Evolutionary conservation across 2,113 vertebrate species (phyloP), one percentile per base, ranked within the genome.

Genomic region (Sorex fumeus): DNA sequence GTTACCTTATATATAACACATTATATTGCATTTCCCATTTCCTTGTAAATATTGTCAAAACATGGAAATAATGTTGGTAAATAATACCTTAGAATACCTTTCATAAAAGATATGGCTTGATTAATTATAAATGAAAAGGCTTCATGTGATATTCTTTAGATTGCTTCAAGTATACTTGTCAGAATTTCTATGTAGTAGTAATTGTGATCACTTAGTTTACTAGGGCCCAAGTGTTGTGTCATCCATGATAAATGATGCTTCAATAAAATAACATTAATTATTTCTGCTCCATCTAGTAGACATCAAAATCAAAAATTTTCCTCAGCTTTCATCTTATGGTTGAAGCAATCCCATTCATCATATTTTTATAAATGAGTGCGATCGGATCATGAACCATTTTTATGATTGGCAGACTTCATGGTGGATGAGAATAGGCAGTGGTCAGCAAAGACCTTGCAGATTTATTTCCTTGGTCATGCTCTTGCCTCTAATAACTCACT

Each of bases 381-480:
- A 77, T 93, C 9, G 36, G 57, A 87, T 95, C 84, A 92, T 96
- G 94, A 95, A 95, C 78, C 81, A 87, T 79, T 79, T 94, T 95
- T 84, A 94, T 95, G 94, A 96, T 95, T 96, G 96, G 45, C 86
- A 95, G 91, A 13, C 50, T 94, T 95, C 87, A 86, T 79, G 76
- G 92, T 91, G 28, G 47, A 60, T 92, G 70, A 0, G 32, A 95
- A 84, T 75, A 87, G 77, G 84, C 69, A 93, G 47, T 66, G 92
- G 94, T 96, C 94, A 95, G 90, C 90, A 96, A 87, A 91, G 92
- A 95, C 92, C 64, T 92, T 94, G 69, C 11, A 75, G 74, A 93
- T 95, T 95, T 93, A 95, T 95, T 95, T 96, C 90, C 84, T 70
- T 86, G 93, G 93, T 95, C 94, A 89, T 89, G 77, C 76, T 95